phyloP scores from a whole-genome alignment of 2,888 invertebrate species.

The Lomographa bimaculata region DNA sequence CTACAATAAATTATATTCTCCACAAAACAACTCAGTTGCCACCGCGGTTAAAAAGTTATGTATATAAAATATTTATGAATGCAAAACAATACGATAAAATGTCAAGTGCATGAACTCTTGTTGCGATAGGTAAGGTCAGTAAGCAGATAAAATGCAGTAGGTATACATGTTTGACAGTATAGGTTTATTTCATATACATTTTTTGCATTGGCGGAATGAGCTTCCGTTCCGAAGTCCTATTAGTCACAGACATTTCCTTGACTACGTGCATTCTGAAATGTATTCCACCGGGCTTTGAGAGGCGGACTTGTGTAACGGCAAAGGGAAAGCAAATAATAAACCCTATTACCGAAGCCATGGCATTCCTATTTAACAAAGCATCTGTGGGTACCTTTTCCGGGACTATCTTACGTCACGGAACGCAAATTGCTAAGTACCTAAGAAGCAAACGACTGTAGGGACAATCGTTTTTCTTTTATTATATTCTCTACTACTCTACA shows the following conservation, averaged over 20 bases:
- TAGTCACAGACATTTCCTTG: conserved; percentile 10
- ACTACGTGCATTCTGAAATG: conserved; percentile 20
- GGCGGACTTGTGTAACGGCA: conserved; percentile 13
- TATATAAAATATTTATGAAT: conserved; percentile 5
- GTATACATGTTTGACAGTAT: no score
- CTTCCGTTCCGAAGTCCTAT: conserved; percentile 16
- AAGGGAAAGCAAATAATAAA: conserved; percentile 17
- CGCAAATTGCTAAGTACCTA: no score
- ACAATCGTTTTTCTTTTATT: no score
- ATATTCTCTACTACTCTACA: no score
- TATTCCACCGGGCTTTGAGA: conserved; percentile 24
- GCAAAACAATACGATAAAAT: conserved; percentile 31
- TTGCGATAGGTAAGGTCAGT: conserved; percentile 26
- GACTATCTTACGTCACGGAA: no score
- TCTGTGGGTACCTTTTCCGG: no score
- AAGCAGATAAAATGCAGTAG: conserved; percentile 18
- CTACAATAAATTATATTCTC: background rate
- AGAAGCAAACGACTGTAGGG: no score
- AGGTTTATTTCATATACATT: background rate
- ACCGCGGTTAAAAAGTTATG: no score
- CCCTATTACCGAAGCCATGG: conserved; percentile 7
- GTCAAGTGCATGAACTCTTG: conserved; percentile 50
- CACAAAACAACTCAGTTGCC: background rate
- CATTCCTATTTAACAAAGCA: conserved; percentile 1
- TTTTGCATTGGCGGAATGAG: conserved; percentile 4